Evolutionary conservation across 2,797 vertebrate genomes (phyloP), one percentile per base, ranked within the genome.

Genomic region (Ficedula albicollis): DNA sequence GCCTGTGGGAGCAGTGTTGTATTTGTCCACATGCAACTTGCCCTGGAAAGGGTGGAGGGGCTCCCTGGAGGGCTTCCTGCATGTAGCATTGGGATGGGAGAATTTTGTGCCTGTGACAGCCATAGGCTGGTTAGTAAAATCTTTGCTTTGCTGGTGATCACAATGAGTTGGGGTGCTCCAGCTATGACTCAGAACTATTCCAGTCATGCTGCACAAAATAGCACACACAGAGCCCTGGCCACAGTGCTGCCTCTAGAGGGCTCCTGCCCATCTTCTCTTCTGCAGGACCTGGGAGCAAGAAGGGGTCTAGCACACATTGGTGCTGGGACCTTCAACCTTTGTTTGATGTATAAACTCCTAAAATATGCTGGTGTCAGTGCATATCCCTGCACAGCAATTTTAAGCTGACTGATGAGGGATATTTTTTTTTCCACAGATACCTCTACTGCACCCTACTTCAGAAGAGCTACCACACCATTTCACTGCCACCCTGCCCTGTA

Each of bases 171-270:
- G 19, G 34, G 17, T 41, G 34, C 34, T 69, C 43, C 44, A 75
- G 49, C 29, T 1, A 30, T 58, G 23, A 25, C 36, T 44, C 16
- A 41, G 38, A 74, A 32, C 62, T 59, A 38, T 62, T 78, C 13
- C 3, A 8, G 41, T 62, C 34, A 32, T 1, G 3, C 23, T 21
- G 16, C 39, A 27, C 23, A 49, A 74, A 49, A 30, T n/a, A 73
- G 36, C 17, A 2, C 1, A 1, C 12, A 13, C 0, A 3, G 49
- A 72, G 18, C 14, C 49, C 15, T 1, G 3, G 29, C 11, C 49
- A 48, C 1, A 3, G 8, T 51, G 54, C 59, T 68, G 41, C 25
- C 36, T 82, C 39, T 43, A 43, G 41, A 26, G 22, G 17, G 16
- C 6, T 93, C 26, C 44, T 63, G 56, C 7, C 14, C 38, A 39